Evolutionary conservation across 2,113 vertebrate species (phyloP).

Genomic region (Alligator mississippiensis): DNA sequence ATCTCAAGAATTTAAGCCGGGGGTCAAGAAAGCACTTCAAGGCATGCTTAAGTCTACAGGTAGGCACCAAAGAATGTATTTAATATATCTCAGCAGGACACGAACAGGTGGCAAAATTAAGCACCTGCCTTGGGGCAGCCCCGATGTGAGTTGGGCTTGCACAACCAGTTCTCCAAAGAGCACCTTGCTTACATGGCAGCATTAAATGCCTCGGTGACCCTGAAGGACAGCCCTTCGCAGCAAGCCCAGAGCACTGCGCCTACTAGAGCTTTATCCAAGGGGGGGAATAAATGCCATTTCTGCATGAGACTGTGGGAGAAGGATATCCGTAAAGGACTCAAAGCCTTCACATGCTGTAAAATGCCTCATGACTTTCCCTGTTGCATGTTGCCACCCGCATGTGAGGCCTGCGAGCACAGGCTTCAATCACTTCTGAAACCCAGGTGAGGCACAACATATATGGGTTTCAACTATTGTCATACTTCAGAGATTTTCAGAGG

Average conservation of each 20-base stretch:
- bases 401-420: background rate
- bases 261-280: background rate
- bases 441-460: background rate
- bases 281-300: background rate
- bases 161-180: background rate
- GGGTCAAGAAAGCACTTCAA: background rate
- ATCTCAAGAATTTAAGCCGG: background rate
- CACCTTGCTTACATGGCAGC: background rate
- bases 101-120: background rate
- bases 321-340: background rate
- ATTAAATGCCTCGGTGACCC: background rate
- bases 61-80: background rate
- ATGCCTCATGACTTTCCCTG: background rate
- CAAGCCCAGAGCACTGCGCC: background rate
- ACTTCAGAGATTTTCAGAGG: background rate
- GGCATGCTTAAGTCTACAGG: background rate
- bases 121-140: background rate
- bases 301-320: background rate
- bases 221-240: background rate
- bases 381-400: background rate
- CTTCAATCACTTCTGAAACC: background rate
- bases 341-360: background rate
- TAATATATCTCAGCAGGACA: accelerated
- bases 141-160: background rate
- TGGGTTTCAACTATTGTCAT: background rate